Conservation (phyloP, 1,140 invertebrate species). For the Pygmarrhopalites habei region DNA sequence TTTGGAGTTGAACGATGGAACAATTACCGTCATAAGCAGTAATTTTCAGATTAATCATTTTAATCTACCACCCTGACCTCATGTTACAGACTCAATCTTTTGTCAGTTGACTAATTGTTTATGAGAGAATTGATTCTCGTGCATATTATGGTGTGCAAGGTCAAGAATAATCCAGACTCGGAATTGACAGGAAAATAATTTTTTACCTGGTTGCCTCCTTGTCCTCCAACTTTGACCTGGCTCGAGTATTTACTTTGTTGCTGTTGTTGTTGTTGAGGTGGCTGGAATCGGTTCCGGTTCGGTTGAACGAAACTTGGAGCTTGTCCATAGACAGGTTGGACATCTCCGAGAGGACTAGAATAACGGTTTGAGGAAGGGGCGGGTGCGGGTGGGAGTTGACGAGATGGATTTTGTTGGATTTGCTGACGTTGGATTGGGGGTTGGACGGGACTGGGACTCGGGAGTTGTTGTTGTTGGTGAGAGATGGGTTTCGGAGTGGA, state of each 20-base stretch:
- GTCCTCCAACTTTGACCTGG: not conserved
- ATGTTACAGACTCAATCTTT: no score
- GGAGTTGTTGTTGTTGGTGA: not conserved
- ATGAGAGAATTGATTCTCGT: no score
- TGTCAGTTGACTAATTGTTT: no score
- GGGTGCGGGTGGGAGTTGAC: not conserved
- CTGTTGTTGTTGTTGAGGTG: not conserved
- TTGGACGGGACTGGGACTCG: conserved; percentile 2
- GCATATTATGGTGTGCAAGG: no score
- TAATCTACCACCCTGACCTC: no score
- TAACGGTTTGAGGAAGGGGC: not conserved
- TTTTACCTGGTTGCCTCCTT: no score
- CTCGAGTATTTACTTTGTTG: conserved; percentile 12
- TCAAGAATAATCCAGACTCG: no score
- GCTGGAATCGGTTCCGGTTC: not conserved
- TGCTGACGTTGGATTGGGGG: conserved; percentile 1
- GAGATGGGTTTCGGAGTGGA: conserved; percentile 6
- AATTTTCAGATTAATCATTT: no score
- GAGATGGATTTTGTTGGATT: not conserved
- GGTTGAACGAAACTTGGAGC: not conserved
- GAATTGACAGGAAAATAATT: no score
- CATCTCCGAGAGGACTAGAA: not conserved
- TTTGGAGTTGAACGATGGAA: no score
- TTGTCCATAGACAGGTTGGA: conserved; percentile 1
- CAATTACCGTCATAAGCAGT: no score